A percentile compares a stretch with the other conserved stretches of the same genome.
Evolutionary conservation across 2,113 vertebrate species (phyloP).

Genomic region (Crotophaga sulcirostris): DNA sequence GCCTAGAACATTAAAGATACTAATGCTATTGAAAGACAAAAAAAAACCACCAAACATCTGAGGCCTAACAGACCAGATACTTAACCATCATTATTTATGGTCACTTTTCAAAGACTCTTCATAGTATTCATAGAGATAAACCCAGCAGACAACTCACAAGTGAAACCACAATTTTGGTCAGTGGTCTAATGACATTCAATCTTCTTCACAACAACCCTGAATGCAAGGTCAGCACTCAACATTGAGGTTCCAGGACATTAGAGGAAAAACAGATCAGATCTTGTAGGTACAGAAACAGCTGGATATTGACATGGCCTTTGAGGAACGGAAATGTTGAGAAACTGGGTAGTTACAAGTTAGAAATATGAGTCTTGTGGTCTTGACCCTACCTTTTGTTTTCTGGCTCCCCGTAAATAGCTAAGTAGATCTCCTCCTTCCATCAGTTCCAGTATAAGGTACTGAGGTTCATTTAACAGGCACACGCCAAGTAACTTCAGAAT

Average conservation of each 20-base stretch:
- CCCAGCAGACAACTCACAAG: neutral
- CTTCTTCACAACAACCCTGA: neutral
- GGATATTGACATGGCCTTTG: neutral
- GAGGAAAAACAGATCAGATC: neutral
- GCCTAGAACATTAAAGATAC: neutral
- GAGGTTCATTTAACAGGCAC: conserved; percentile 77
- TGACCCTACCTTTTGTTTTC: conserved; percentile 53
- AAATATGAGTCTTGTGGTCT: neutral
- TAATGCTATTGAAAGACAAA: neutral
- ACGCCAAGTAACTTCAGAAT: conserved; percentile 81
- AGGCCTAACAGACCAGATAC: neutral
- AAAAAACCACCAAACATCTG: fast-evolving
- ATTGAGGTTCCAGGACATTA: neutral
- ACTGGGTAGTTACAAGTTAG: neutral
- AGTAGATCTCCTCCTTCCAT: conserved; percentile 84
- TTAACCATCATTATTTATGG: neutral
- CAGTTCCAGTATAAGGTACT: conserved; percentile 80
- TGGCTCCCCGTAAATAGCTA: conserved; percentile 75
- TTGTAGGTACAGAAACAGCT: neutral
- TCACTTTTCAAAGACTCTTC: neutral
- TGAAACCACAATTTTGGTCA: neutral
- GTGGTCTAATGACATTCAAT: neutral
- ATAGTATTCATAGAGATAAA: neutral
- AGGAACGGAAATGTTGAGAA: neutral
- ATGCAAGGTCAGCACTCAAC: neutral